Evolutionary conservation across 2,113 vertebrate species (phyloP).

Genomic region (Theristicus caerulescens): DNA sequence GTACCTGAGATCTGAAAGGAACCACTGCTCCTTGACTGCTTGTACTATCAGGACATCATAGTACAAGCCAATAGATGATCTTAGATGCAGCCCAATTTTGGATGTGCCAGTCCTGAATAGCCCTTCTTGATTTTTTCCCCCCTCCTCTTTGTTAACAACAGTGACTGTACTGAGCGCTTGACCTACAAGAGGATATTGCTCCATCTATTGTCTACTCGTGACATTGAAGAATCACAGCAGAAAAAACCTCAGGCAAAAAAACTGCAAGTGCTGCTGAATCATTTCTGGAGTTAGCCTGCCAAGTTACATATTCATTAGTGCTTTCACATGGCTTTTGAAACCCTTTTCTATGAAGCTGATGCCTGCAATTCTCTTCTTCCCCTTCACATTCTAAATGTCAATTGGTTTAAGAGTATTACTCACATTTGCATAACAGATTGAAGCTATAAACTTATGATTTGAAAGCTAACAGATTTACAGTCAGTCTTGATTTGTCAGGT

Average conservation of each 20-base stretch:
- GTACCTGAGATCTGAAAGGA: not conserved
- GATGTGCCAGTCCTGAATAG: not conserved
- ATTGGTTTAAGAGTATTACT: conserved; percentile 67
- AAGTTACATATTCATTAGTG: conserved; percentile 47
- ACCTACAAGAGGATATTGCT: conserved; percentile 5
- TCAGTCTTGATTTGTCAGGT: conserved; percentile 60
- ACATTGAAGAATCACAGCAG: not conserved
- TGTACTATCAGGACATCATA: not conserved
- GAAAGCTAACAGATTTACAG: conserved; percentile 62
- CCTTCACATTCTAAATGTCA: conserved; percentile 52
- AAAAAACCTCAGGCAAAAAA: not conserved
- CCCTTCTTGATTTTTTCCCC: not conserved
- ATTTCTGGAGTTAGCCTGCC: conserved; percentile 51
- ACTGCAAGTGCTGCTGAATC: conserved; percentile 12
- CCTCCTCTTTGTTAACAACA: not conserved
- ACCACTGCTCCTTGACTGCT: not conserved
- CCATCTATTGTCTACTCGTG: conserved; percentile 15
- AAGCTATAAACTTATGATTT: conserved; percentile 60
- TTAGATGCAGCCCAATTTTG: not conserved
- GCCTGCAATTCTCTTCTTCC: conserved; percentile 1
- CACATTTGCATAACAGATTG: conserved; percentile 46
- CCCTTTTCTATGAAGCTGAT: not conserved
- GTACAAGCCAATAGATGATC: not conserved
- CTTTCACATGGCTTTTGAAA: conserved; percentile 30
- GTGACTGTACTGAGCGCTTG: not conserved